These are phyloP conservation scores for Oscarella lobularis DNA, from an alignment of 37 sponge, comb jelly and placozoan species.

Conservation along the genomic window DNA sequence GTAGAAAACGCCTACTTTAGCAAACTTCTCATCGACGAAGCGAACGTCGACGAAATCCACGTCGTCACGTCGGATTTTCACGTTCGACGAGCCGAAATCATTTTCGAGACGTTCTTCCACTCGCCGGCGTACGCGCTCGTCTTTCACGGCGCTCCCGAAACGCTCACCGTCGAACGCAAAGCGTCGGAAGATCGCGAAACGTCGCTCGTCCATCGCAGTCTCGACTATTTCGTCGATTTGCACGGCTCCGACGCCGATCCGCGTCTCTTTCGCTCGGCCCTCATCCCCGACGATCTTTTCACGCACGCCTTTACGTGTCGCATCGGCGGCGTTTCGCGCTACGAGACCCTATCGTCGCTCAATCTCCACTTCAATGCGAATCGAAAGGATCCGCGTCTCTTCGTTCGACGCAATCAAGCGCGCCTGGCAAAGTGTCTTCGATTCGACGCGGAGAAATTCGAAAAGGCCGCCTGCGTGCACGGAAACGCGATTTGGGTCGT, in stretches of 20 bases:
- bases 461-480: not conserved
- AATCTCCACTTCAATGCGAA: not conserved
- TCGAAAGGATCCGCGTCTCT: not conserved
- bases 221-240: not conserved
- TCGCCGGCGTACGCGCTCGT: not conserved
- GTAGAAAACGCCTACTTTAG: not conserved
- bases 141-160: not conserved
- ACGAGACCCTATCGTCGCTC: not conserved
- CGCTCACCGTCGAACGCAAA: not conserved
- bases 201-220: not conserved
- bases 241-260: not conserved
- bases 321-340: not conserved
- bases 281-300: not conserved
- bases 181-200: not conserved
- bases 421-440: not conserved
- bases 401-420: not conserved
- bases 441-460: not conserved
- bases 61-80: not conserved
- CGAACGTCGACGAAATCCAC: not conserved
- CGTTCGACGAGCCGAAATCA: not conserved
- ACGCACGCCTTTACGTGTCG: not conserved
- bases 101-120: constrained; percentile 1
- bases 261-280: not conserved
- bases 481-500: not conserved
- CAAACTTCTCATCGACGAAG: not conserved